phyloP scores from a whole-genome alignment of 2,113 vertebrate genomes.

The Etia nguti region DNA sequence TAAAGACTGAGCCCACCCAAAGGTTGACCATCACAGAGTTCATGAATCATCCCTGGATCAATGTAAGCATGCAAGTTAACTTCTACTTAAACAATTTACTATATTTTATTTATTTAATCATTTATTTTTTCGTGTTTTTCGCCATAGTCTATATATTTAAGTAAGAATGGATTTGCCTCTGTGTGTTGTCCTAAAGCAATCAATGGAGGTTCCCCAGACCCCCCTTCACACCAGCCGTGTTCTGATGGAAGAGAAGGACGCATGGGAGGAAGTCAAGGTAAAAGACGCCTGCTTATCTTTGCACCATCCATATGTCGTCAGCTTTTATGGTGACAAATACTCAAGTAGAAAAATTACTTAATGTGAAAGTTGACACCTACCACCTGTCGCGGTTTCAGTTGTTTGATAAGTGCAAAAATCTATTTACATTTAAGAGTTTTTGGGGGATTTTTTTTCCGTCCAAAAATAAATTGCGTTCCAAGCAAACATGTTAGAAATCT shows the following conservation, averaged over 20 bases:
- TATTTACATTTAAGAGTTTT: background rate
- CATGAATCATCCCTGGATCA: slow-evolving; percentile 99
- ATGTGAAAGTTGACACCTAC: background rate
- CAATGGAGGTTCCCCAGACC: slow-evolving; percentile 93
- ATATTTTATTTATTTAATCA: background rate
- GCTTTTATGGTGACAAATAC: background rate
- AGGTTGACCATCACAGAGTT: slow-evolving; percentile 98
- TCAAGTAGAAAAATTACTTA: background rate
- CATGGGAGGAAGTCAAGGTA: slow-evolving; percentile 98
- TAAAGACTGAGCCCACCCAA: slow-evolving; percentile 95
- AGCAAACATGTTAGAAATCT: background rate
- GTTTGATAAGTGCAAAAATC: background rate
- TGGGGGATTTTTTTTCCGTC: background rate
- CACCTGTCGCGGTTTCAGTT: background rate
- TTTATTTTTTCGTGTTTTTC: background rate
- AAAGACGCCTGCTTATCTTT: slow-evolving; percentile 22
- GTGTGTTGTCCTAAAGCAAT: slow-evolving; percentile 76
- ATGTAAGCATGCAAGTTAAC: slow-evolving; percentile 69
- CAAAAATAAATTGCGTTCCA: background rate
- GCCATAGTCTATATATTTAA: background rate
- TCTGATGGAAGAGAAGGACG: slow-evolving; percentile 91
- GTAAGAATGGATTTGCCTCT: background rate
- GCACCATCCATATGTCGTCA: background rate
- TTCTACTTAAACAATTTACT: background rate
- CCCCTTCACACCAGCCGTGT: slow-evolving; percentile 96